Conservation (phyloP, 2,888 invertebrate species). For the Temnothorax unifasciatus region DNA sequence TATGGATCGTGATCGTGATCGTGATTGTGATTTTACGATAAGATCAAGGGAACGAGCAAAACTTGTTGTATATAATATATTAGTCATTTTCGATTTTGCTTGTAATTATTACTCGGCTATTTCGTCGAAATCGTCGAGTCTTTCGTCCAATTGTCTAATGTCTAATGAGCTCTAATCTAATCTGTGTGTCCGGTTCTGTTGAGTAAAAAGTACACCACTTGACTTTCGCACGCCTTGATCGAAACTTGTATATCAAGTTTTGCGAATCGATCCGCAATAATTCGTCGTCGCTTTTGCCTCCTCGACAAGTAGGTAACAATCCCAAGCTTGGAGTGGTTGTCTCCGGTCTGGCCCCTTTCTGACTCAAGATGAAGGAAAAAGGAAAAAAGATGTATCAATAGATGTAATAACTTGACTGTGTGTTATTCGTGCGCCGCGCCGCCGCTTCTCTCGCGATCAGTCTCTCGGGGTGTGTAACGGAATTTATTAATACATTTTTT, state of each 20-base stretch:
- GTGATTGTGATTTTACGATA: too few species aligned
- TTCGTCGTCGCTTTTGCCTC: background rate
- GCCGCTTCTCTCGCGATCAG: background rate
- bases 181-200: too few species aligned
- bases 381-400: too few species aligned
- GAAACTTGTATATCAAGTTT: background rate
- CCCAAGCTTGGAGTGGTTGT: background rate
- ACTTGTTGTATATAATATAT: too few species aligned
- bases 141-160: too few species aligned
- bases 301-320: background rate
- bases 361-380: background rate
- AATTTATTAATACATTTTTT: conserved; percentile 18
- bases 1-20: too few species aligned
- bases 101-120: too few species aligned
- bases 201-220: background rate
- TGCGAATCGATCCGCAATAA: background rate
- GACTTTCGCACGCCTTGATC: background rate
- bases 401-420: background rate
- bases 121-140: too few species aligned
- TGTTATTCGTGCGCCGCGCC: background rate
- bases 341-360: background rate
- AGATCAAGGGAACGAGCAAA: too few species aligned
- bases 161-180: too few species aligned
- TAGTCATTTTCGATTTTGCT: too few species aligned
- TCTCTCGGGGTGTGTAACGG: background rate